Evolutionary conservation across 1,140 invertebrate species (phyloP).

Genomic region (Cyphomyrmex costatus): DNA sequence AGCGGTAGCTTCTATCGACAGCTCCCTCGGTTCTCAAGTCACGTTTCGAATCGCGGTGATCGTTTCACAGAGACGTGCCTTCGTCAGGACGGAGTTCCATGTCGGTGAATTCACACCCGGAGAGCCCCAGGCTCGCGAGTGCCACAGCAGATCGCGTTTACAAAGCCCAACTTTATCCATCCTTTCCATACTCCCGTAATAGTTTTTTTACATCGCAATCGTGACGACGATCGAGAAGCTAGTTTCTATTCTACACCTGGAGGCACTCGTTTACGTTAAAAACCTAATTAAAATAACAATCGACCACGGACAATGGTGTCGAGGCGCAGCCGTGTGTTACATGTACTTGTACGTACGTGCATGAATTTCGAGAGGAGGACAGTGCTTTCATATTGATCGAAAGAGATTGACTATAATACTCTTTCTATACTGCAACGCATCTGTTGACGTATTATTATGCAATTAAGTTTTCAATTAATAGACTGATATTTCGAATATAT

Average conservation of each 20-base stretch:
- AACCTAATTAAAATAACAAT: conserved; percentile 65
- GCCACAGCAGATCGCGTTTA: conserved; percentile 14
- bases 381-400: not conserved
- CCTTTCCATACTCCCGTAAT: not conserved
- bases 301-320: conserved; percentile 5
- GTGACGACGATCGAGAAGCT: not conserved
- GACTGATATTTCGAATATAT: not conserved
- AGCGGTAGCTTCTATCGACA: conserved; percentile 31
- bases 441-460: not conserved
- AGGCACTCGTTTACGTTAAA: conserved; percentile 66
- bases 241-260: conserved; percentile 4
- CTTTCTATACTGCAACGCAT: not conserved
- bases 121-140: not conserved
- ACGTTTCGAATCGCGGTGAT: conserved; percentile 76
- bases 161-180: conserved; percentile 24
- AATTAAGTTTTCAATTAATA: not conserved
- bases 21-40: conserved; percentile 62
- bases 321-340: conserved; percentile 20
- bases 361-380: conserved; percentile 17
- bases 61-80: conserved; percentile 73
- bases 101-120: conserved; percentile 58
- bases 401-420: not conserved
- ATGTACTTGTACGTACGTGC: conserved; percentile 1
- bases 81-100: conserved; percentile 43
- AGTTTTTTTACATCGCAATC: conserved; percentile 33